Base-by-base conservation (phyloP, 2,113 vertebrate species). In the Hipposideros armiger region DNA sequence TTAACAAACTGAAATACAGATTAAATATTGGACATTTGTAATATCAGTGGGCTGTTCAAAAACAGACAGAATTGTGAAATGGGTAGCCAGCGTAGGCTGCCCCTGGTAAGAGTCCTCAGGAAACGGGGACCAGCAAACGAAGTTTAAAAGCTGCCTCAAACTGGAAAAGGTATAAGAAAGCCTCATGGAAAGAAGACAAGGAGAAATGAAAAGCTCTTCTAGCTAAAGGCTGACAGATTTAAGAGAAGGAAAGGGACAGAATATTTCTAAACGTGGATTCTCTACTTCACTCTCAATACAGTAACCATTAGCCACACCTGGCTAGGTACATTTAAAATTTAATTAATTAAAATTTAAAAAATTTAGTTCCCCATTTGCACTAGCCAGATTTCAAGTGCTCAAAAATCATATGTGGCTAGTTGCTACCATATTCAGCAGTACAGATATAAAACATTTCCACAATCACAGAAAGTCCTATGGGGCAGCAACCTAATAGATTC, bases 301-400 rank as follows among this genome's bases (percentile, higher is more conserved):
- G 28, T n/a, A 28, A 45, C 54, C 5, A 60, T 30, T 7, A 56
- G 19, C 7, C 47, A 60, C 13, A 45, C 15, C 15, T 45, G 50
- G 5, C 28, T 76, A 69, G 22, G 40, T 30, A 67, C 8, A 45
- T 89, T 84, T 70, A 84, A 45, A 60, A 24, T 69, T 40, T 40
- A 82, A 72, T 81, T 40, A 93, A 42, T 70, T 67, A 88, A 76
- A 69, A 83, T 22, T 58, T 58, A 7, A 24, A 88, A 67, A 70
- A 1, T 24, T 42, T 22, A 92, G 32, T 82, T 76, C 10, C 15
- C 22, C 60, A 36, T 36, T 36, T 36, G 36, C 36, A 36, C 36
- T 36, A 36, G 36, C 36, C 36, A 36, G 36, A 36, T 36, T 36
- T 36, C 36, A 36, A 36, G 36, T 36, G 36, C 36, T 36, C 36